Evolutionary conservation across 2,888 invertebrate species (phyloP).

Genomic region (Dasypogon diadema): DNA sequence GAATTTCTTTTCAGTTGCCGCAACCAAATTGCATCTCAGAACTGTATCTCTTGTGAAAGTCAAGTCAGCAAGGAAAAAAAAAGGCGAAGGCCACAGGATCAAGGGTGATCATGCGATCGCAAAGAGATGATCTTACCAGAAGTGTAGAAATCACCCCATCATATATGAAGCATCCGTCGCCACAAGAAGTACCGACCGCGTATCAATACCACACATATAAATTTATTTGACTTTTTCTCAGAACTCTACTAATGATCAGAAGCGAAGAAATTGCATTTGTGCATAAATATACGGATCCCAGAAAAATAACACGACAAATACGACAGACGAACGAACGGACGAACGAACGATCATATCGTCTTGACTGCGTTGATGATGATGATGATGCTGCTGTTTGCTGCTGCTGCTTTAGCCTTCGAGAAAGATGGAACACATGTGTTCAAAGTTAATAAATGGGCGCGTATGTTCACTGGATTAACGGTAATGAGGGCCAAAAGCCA

Average conservation of each 20-base stretch:
- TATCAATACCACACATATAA: conserved; percentile 30
- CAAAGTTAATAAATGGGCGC: conserved; percentile 59
- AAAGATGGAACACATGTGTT: conserved; percentile 53
- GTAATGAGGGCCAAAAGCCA: conserved; percentile 60
- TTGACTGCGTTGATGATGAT: conserved; percentile 1
- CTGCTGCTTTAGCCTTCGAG: neutral
- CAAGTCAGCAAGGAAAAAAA: neutral
- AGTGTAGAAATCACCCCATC: neutral
- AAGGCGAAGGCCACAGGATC: conserved; percentile 28
- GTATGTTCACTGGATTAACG: conserved; percentile 60
- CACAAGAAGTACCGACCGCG: conserved; percentile 8
- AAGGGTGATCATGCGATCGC: conserved; percentile 48
- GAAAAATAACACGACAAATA: conserved; percentile 22
- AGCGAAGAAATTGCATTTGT: conserved; percentile 50
- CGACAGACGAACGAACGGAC: conserved; percentile 12
- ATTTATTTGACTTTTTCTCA: conserved; percentile 50
- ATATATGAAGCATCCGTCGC: no score
- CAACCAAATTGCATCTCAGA: neutral
- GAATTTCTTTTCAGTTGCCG: conserved; percentile 44
- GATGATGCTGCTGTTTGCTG: neutral
- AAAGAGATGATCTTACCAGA: conserved; percentile 10
- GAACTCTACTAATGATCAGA: conserved; percentile 53
- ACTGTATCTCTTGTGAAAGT: neutral
- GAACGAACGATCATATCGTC: neutral
- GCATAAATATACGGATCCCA: no score